Evolutionary conservation across 2,113 vertebrate genomes (phyloP).

Genomic region (Chroicocephalus ridibundus): DNA sequence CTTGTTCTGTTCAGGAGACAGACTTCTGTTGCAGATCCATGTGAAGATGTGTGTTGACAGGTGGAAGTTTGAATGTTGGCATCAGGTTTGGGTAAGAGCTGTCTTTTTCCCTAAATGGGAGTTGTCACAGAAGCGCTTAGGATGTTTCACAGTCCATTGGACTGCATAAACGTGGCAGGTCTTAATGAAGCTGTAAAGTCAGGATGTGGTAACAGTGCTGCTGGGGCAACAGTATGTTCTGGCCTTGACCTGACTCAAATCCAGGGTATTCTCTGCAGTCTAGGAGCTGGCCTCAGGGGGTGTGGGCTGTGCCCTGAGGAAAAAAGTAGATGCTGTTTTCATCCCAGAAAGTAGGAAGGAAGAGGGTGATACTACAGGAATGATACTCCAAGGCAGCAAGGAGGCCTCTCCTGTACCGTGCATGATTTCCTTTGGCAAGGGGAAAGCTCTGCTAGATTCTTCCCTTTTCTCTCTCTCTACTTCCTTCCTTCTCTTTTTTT

Average conservation of each 20-base stretch:
- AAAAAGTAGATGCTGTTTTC: not conserved
- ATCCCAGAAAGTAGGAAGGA: not conserved
- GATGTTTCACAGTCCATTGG: not conserved
- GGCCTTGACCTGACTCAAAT: not conserved
- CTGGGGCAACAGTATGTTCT: not conserved
- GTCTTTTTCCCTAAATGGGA: not conserved
- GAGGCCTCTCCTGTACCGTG: not conserved
- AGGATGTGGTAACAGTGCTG: not conserved
- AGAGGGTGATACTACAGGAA: not conserved
- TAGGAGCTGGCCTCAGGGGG: not conserved
- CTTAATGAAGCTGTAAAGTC: not conserved
- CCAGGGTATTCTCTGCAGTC: not conserved
- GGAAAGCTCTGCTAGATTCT: not conserved
- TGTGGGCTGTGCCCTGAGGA: not conserved
- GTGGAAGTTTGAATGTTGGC: not conserved
- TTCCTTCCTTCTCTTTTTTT: not conserved
- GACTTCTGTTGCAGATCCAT: not conserved
- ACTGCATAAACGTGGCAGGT: not conserved
- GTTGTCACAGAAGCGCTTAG: not conserved
- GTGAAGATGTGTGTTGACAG: not conserved
- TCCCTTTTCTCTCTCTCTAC: not conserved
- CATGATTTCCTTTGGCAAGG: not conserved
- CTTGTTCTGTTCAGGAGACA: not conserved
- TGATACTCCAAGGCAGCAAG: not conserved
- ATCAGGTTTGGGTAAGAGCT: not conserved